Percentiles rank a stretch among this genome's conserved stretches.
phyloP scores from a whole-genome alignment of 2,797 vertebrate species.

The Alfaro cultratus region DNA sequence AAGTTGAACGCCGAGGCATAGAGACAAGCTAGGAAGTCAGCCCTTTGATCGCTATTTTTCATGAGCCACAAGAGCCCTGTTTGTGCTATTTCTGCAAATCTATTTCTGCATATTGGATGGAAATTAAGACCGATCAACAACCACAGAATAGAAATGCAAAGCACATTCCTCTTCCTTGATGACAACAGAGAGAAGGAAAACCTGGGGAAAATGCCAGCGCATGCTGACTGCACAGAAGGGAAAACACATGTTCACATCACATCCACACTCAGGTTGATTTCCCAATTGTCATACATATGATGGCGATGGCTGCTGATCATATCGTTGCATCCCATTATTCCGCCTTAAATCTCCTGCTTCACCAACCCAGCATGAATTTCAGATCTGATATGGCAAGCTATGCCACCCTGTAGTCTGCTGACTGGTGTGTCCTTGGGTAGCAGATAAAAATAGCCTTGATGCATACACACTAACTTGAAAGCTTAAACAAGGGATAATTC shows the following conservation, averaged over 20 bases:
- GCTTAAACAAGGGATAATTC: constrained; percentile 38
- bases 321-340: constrained; percentile 45
- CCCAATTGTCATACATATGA: constrained; percentile 50
- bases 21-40: constrained; percentile 29
- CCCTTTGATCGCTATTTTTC: constrained; percentile 40
- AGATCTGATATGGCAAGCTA: constrained; percentile 60
- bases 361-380: constrained; percentile 65
- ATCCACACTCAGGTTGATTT: constrained; percentile 47
- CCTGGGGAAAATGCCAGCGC: constrained; percentile 9
- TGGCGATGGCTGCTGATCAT: constrained; percentile 45
- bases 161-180: constrained; percentile 2
- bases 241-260: constrained; percentile 52
- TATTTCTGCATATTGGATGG: constrained; percentile 2
- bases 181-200: constrained; percentile 8
- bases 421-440: constrained; percentile 62
- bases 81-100: constrained; percentile 15
- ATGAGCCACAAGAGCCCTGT: constrained; percentile 12
- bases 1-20: not conserved
- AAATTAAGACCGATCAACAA: constrained; percentile 8
- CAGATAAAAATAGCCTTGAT: constrained; percentile 65
- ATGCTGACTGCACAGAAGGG: constrained; percentile 27
- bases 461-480: constrained; percentile 53
- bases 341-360: constrained; percentile 47
- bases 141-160: constrained; percentile 4
- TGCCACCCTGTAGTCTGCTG: constrained; percentile 55